phyloP scores from a whole-genome alignment of 2,113 vertebrate species.

The Eublepharis macularius region DNA sequence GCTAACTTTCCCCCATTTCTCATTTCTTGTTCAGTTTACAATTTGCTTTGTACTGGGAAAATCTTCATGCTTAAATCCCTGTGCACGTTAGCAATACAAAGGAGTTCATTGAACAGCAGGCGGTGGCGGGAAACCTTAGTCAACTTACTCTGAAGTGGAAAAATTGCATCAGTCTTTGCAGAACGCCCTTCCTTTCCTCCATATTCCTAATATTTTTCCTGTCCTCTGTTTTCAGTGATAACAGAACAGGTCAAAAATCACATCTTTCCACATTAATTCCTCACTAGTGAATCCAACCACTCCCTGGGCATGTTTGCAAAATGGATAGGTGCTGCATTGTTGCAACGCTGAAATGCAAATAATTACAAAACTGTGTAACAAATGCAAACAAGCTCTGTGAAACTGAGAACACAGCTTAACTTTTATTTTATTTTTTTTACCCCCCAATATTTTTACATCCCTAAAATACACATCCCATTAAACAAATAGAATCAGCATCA shows the following conservation, averaged over 20 bases:
- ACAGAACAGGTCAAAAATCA: not conserved
- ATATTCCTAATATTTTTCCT: not conserved
- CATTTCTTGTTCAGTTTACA: not conserved
- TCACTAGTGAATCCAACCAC: not conserved
- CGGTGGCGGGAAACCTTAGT: not conserved
- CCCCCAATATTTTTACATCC: not conserved
- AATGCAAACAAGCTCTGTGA: not conserved
- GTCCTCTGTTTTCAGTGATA: not conserved
- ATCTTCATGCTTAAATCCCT: not conserved
- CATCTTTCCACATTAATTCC: no score
- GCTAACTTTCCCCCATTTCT: not conserved
- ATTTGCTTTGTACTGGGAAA: not conserved
- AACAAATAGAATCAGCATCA: not conserved
- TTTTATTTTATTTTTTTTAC: not conserved
- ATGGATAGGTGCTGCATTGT: not conserved
- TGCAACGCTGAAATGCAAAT: not conserved
- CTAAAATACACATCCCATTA: not conserved
- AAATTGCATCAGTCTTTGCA: not conserved
- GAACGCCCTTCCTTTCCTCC: not conserved
- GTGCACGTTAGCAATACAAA: not conserved
- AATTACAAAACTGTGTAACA: not conserved
- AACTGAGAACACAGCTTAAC: not conserved
- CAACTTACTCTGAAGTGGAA: not conserved
- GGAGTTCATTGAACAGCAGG: not conserved
- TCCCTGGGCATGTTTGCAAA: not conserved